Base-by-base conservation (phyloP, 2,113 vertebrate genomes). In the Echinops telfairi region DNA sequence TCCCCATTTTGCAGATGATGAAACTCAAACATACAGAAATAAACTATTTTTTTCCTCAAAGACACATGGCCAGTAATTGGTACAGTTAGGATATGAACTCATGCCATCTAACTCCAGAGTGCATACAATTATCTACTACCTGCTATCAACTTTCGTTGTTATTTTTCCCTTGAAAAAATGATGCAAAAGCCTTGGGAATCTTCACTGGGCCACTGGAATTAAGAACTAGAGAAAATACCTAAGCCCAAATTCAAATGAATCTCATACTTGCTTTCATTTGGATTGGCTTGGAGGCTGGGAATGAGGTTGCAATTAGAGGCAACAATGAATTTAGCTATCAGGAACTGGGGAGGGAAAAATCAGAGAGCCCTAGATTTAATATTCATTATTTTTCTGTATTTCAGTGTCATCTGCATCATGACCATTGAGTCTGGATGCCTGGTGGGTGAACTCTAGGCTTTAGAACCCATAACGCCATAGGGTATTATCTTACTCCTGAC, bases 1-100 rank as follows among this genome's bases (percentile, higher is more conserved):
- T 31, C 38, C 36, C 4, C 33, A 70, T 90, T 94, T 96, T 85
- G 92, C 84, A 93, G 36, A 70, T 83, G 78, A 47, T 88, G 79
- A 94, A 93, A 90, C 86, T 43, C 25, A 86, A 64, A 23, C 81
- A 64, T 85, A 82, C 10, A 71, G 2, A 88, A 88, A n/a, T 88
- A 47, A 95, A 95, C 83, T 75, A 83, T 75, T 4, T 62, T 62
- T 4, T 62, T 16, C 57, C 57, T 43, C 71, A 91, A 79, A 83
- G 81, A 43, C 36, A 82, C 29, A 80, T 0, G 86, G 22, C 38
- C 53, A 80, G 16, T 93, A 95, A 79, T 29, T 76, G 53, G 77
- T 22, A 73, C 70, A 83, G n/a, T 38, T 93, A 36, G 36, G 33
- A 84, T 80, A 91, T 95, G n/a, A 83, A 92, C 64, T 60, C 64